phyloP scores from a whole-genome alignment of 2,888 invertebrate species.

The Meghimatium bilineatum region DNA sequence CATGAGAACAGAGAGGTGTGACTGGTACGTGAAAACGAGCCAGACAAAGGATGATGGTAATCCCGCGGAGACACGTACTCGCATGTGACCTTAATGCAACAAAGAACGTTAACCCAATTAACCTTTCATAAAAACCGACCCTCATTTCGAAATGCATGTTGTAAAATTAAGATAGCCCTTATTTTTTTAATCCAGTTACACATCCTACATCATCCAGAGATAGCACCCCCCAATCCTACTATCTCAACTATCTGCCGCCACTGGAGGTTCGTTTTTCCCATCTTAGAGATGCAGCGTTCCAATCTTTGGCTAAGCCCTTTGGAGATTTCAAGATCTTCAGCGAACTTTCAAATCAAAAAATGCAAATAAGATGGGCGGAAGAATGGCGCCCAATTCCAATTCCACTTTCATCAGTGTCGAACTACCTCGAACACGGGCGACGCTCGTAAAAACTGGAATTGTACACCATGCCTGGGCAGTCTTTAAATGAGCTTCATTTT shows the following conservation, averaged over 20 bases:
- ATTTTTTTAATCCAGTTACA: background rate
- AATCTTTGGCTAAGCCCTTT: constrained; percentile 4
- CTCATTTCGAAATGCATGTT: constrained; percentile 1
- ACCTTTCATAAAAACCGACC: background rate
- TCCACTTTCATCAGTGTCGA: constrained; percentile 39
- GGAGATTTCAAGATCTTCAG: constrained; percentile 14
- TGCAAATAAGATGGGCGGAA: constrained; percentile 47
- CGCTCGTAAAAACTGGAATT: constrained; percentile 37
- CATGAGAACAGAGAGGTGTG: too few relatives aligned
- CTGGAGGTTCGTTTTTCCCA: constrained; percentile 1
- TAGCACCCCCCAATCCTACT: background rate
- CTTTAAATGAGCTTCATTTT: constrained; percentile 42
- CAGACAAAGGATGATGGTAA: background rate
- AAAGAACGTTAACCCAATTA: constrained; percentile 10
- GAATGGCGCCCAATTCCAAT: constrained; percentile 33
- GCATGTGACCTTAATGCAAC: background rate
- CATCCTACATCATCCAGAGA: background rate
- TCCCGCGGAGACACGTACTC: background rate
- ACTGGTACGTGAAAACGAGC: background rate
- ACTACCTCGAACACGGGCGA: constrained; percentile 16
- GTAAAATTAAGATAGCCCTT: background rate
- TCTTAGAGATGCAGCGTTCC: background rate
- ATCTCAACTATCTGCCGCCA: background rate
- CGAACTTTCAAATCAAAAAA: constrained; percentile 31
- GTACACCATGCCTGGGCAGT: constrained; percentile 25